Conservation (phyloP, 2,113 vertebrate genomes). For the Psilopsiagon aymara region DNA sequence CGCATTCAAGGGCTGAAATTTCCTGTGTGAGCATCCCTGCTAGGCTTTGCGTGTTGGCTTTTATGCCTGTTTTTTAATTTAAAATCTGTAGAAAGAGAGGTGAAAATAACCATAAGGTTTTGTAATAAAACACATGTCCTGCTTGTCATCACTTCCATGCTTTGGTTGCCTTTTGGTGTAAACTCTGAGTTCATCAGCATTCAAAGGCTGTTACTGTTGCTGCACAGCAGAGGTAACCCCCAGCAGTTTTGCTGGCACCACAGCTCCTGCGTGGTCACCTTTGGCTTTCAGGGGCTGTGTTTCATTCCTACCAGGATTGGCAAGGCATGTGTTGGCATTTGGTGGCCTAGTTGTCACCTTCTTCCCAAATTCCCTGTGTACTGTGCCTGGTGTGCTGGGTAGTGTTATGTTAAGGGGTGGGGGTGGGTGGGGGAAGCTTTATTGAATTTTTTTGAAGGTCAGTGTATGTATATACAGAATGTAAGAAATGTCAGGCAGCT, state of each 20-base stretch:
- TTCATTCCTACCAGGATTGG: not conserved
- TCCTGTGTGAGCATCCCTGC: accelerated
- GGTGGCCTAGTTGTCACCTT: not conserved
- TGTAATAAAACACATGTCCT: not conserved
- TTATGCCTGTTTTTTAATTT: not conserved
- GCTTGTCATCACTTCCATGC: not conserved
- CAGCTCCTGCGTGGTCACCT: accelerated
- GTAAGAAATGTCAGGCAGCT: not conserved
- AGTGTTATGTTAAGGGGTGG: too few relatives aligned
- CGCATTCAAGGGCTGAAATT: accelerated
- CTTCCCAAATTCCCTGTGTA: not conserved
- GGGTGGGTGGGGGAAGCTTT: not conserved
- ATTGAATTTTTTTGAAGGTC: not conserved
- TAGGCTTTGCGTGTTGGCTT: not conserved
- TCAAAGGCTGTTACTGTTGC: not conserved
- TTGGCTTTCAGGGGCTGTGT: accelerated
- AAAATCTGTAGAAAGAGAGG: not conserved
- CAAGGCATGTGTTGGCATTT: not conserved
- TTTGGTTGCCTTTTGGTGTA: accelerated
- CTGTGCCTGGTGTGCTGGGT: accelerated
- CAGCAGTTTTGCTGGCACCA: accelerated
- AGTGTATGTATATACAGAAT: not conserved
- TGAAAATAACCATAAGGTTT: not conserved
- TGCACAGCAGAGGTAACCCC: not conserved
- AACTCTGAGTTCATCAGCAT: not conserved